phyloP scores from a whole-genome alignment of 1,140 invertebrate genomes.

The Ooceraea biroi region DNA sequence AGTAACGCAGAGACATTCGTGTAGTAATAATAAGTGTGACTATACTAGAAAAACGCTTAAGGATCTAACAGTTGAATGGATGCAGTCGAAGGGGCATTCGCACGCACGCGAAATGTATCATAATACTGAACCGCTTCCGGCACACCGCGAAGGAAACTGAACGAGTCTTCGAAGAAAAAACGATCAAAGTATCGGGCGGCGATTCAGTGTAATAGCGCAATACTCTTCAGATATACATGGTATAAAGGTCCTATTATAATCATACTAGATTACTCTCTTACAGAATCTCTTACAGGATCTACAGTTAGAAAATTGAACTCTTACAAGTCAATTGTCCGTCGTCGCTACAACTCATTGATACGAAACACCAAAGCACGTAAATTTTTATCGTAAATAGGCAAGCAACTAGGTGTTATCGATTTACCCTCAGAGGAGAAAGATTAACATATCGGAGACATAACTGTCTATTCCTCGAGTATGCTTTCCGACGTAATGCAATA shows the following conservation, averaged over 20 bases:
- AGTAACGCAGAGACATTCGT: constrained; percentile 43
- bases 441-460: constrained; percentile 22
- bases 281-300: constrained; percentile 65
- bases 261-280: constrained; percentile 64
- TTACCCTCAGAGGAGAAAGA: constrained; percentile 7
- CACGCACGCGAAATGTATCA: constrained; percentile 8
- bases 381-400: constrained; percentile 52
- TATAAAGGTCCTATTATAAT: constrained; percentile 58
- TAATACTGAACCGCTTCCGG: constrained; percentile 41
- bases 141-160: constrained; percentile 28
- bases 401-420: constrained; percentile 33
- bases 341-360: constrained; percentile 45
- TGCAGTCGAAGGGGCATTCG: constrained; percentile 44
- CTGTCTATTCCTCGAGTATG: not conserved
- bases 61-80: constrained; percentile 37
- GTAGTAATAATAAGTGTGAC: constrained; percentile 55
- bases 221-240: constrained; percentile 27
- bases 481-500: constrained; percentile 31
- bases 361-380: constrained; percentile 38
- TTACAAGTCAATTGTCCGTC: constrained; percentile 61
- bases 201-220: constrained; percentile 54
- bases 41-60: constrained; percentile 37
- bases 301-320: constrained; percentile 70
- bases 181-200: constrained; percentile 27
- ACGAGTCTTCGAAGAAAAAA: constrained; percentile 7